Evolutionary conservation across 2,113 vertebrate species (phyloP).

Genomic region (Thalassoma bifasciatum): DNA sequence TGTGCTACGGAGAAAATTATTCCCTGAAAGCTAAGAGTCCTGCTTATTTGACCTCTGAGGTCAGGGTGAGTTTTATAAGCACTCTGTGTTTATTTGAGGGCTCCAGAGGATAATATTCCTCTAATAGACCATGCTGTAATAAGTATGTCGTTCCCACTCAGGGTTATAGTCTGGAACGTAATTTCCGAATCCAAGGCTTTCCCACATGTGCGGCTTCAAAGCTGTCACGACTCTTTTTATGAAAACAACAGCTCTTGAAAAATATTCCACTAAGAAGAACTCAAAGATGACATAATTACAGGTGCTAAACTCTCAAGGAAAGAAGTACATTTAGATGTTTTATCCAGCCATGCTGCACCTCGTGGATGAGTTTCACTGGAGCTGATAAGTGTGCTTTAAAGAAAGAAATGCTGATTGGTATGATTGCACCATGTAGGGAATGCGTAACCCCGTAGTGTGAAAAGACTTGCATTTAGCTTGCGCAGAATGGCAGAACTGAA

Average conservation of each 20-base stretch:
- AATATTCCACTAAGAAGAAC: slow-evolving; percentile 1
- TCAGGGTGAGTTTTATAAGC: slow-evolving; percentile 48
- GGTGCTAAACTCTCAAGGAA: slow-evolving; percentile 11
- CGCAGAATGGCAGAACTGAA: slow-evolving; percentile 44
- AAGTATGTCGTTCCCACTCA: slow-evolving; percentile 44
- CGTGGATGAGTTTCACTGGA: slow-evolving; percentile 26
- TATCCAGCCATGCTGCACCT: slow-evolving; percentile 6
- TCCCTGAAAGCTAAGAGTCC: too few species aligned
- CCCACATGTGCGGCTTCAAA: slow-evolving; percentile 38
- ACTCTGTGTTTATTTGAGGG: slow-evolving; percentile 31
- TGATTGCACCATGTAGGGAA: slow-evolving; percentile 61
- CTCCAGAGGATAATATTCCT: slow-evolving; percentile 6
- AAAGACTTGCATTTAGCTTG: slow-evolving; percentile 60
- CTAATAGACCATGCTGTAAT: slow-evolving; percentile 33
- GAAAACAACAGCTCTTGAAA: slow-evolving; percentile 24
- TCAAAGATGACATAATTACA: slow-evolving; percentile 32
- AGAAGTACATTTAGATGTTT: slow-evolving; percentile 21
- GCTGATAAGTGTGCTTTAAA: slow-evolving; percentile 49
- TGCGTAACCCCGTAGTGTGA: slow-evolving; percentile 44
- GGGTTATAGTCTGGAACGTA: slow-evolving; percentile 29
- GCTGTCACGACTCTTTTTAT: slow-evolving; percentile 2
- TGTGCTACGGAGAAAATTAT: too few species aligned
- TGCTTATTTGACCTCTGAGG: slow-evolving; percentile 24
- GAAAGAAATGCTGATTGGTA: slow-evolving; percentile 69
- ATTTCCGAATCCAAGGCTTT: neutral